Conservation (phyloP, 2,888 invertebrate genomes). For the Ypsolopha scabrella region DNA sequence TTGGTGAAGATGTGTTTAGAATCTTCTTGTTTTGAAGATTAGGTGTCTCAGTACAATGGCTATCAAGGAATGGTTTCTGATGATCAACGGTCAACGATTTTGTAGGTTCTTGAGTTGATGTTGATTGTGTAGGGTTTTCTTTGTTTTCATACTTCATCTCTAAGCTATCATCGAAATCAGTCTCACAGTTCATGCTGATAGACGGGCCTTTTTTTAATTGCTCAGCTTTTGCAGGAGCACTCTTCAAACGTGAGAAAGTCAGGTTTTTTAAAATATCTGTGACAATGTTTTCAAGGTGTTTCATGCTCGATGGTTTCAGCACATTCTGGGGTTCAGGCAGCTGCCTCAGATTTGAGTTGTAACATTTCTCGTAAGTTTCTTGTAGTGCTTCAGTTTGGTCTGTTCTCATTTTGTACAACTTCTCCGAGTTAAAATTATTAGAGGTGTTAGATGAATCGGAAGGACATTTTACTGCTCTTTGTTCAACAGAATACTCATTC, state of each 20-base stretch:
- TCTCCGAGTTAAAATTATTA: slow-evolving; percentile 42
- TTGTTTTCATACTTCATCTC: slow-evolving; percentile 35
- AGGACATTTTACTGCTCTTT: slow-evolving; percentile 34
- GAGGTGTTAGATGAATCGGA: slow-evolving; percentile 42
- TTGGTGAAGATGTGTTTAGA: slow-evolving; percentile 60
- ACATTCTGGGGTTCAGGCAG: slow-evolving; percentile 23
- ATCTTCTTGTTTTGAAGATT: slow-evolving; percentile 38
- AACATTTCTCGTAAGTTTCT: no score
- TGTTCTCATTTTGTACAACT: slow-evolving; percentile 48
- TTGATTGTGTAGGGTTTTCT: slow-evolving; percentile 52
- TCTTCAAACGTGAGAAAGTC: slow-evolving; percentile 52
- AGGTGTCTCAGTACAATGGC: slow-evolving; percentile 21
- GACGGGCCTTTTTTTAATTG: slow-evolving; percentile 47
- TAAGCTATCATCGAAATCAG: slow-evolving; percentile 48
- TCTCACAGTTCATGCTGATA: slow-evolving; percentile 49
- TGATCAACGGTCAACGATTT: slow-evolving; percentile 31
- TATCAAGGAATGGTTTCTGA: no score
- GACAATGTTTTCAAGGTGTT: slow-evolving; percentile 22
- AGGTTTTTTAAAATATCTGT: slow-evolving; percentile 52
- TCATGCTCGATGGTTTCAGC: slow-evolving; percentile 42
- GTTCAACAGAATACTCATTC: slow-evolving; percentile 21
- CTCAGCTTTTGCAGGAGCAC: slow-evolving; percentile 26
- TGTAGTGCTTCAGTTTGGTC: no score
- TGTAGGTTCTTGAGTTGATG: slow-evolving; percentile 27
- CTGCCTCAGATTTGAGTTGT: slow-evolving; percentile 7